These are phyloP conservation scores for Girardinichthys multiradiatus DNA, from an alignment of 2,113 vertebrate species.

Conservation along the genomic window DNA sequence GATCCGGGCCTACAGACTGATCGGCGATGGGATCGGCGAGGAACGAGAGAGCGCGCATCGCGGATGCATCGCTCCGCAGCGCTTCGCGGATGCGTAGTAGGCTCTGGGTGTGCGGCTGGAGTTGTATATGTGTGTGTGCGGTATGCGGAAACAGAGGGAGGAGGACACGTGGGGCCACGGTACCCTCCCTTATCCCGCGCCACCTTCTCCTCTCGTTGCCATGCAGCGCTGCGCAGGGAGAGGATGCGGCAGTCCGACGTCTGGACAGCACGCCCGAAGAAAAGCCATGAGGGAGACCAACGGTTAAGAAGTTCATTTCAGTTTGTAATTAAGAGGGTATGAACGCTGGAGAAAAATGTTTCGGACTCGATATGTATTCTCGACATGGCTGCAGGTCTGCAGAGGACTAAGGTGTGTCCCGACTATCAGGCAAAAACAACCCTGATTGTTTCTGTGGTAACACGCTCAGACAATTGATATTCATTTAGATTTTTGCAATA, in stretches of 20 bases:
- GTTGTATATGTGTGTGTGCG: constrained; percentile 50
- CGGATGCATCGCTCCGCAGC: constrained; percentile 49
- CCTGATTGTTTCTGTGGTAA: constrained; percentile 14
- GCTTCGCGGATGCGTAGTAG: constrained; percentile 41
- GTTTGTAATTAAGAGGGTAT: not conserved
- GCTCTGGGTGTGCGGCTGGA: constrained; percentile 39
- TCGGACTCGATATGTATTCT: not conserved
- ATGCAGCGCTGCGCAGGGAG: constrained; percentile 61
- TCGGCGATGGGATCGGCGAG: constrained; percentile 31
- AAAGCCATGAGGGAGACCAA: not conserved
- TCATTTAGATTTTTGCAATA: too few species aligned
- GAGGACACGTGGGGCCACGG: constrained; percentile 73
- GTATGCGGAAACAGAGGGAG: constrained; percentile 71
- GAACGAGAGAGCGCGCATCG: constrained; percentile 48
- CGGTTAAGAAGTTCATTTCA: not conserved
- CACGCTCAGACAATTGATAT: not conserved
- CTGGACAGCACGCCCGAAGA: not conserved
- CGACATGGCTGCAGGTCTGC: not conserved
- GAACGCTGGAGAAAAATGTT: not conserved
- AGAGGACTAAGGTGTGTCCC: constrained; percentile 28
- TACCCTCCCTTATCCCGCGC: constrained; percentile 70
- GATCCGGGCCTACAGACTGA: constrained; percentile 34
- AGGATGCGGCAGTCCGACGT: constrained; percentile 53
- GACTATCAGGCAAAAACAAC: not conserved
- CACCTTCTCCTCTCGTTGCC: constrained; percentile 71